A percentile compares a stretch with the other conserved stretches of the same genome.
These are phyloP conservation scores for Arbacia lixula DNA, from an alignment of 53 echinoderm and acorn worm species.

Conservation along the genomic window DNA sequence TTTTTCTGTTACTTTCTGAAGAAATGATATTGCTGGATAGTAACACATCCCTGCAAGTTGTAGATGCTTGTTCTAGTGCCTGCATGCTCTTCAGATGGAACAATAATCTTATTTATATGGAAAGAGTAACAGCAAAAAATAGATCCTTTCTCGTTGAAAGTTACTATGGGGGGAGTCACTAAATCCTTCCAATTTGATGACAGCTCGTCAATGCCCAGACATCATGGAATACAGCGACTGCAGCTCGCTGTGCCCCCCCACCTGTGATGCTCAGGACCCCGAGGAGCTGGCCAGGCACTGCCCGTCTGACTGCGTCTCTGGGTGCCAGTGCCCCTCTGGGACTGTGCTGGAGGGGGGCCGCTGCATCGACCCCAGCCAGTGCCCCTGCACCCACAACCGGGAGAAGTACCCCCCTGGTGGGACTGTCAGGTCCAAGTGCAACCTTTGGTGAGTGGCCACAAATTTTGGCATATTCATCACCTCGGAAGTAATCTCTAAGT, in stretches of 20 bases:
- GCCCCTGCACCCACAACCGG: conserved; percentile 85
- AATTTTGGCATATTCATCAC: no score
- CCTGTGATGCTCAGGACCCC: conserved; percentile 68
- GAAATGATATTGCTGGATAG: no score
- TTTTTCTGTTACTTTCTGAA: no score
- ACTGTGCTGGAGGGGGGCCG: conserved; percentile 81
- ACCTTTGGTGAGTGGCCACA: conserved; percentile 80
- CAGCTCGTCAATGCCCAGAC: conserved; percentile 84
- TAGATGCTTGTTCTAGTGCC: no score
- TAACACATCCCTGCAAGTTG: no score
- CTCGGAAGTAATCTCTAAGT: no score
- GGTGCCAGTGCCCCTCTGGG: conserved; percentile 86
- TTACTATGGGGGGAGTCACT: no score
- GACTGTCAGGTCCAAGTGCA: conserved; percentile 74
- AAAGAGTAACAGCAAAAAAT: no score
- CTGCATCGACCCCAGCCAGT: conserved; percentile 67
- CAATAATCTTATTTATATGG: no score
- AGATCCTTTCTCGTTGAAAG: no score
- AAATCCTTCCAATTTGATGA: no score
- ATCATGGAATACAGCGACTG: conserved; percentile 83
- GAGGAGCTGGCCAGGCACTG: conserved; percentile 66
- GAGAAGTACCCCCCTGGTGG: conserved; percentile 88
- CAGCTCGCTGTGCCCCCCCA: conserved; percentile 75
- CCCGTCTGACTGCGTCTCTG: conserved; percentile 75
- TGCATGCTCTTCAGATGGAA: no score